phyloP scores from a whole-genome alignment of 2,888 invertebrate genomes.

The Acronicta leporina region DNA sequence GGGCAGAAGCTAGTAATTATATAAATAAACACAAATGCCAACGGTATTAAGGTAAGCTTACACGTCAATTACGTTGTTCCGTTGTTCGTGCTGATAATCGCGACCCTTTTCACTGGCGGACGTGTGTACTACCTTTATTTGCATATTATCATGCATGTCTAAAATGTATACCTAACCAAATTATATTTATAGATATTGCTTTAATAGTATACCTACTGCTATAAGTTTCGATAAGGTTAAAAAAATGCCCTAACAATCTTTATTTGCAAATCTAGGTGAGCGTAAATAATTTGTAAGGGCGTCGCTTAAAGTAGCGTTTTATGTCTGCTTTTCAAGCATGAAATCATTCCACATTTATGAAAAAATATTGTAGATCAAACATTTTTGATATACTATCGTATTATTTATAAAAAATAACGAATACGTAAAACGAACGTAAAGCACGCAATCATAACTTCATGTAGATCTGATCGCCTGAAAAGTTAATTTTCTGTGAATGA shows the following conservation, averaged over 20 bases:
- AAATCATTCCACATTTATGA: not conserved
- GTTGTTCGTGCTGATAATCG: constrained; percentile 4
- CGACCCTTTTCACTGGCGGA: constrained; percentile 23
- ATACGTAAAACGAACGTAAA: constrained; percentile 19
- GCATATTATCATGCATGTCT: constrained; percentile 8
- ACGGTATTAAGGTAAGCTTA: constrained; percentile 13
- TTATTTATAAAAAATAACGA: constrained; percentile 19
- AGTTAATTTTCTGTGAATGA: too few species aligned
- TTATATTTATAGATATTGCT: too few species aligned
- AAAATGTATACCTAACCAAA: too few species aligned
- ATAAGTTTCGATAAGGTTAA: too few species aligned
- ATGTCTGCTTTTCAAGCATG: not conserved
- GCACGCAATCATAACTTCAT: constrained; percentile 19
- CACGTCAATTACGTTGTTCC: constrained; percentile 10
- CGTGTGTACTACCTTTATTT: constrained; percentile 5
- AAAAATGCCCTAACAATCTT: too few species aligned
- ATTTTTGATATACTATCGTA: constrained; percentile 16
- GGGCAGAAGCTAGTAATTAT: too few species aligned
- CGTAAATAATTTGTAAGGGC: too few species aligned
- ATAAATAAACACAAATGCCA: not conserved
- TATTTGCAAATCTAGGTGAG: too few species aligned
- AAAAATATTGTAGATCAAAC: not conserved
- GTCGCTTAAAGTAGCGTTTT: not conserved
- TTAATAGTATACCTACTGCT: too few species aligned
- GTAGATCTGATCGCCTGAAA: constrained; percentile 17